Conservation (phyloP, 2,797 vertebrate genomes). For the Taenioides sp. region DNA sequence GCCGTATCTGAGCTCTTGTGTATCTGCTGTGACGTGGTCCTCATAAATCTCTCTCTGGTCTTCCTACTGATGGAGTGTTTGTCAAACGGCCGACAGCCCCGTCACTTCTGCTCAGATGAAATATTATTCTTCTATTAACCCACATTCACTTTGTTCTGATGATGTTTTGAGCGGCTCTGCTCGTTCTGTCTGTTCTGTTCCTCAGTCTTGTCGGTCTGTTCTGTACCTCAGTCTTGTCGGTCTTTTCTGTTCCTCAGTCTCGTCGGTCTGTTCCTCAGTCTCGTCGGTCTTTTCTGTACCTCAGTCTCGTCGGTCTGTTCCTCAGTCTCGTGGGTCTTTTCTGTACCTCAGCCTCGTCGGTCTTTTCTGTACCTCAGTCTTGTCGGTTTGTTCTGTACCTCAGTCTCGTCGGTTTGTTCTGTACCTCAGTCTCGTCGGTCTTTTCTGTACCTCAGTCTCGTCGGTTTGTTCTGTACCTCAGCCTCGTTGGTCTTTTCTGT, state of each 20-base stretch:
- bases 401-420: no score
- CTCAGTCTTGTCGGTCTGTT: no score
- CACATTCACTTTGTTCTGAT: constrained; percentile 20
- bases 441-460: no score
- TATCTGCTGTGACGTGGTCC: constrained; percentile 66
- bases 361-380: constrained; percentile 48
- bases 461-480: no score
- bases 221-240: no score
- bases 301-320: no score
- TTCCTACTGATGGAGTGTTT: constrained; percentile 64
- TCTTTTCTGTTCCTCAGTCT: no score
- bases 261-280: no score
- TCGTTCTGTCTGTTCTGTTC: constrained; percentile 16
- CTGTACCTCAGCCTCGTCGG: not conserved
- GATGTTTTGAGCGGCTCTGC: constrained; percentile 18
- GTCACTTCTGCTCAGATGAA: constrained; percentile 29
- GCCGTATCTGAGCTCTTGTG: no score
- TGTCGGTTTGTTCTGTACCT: constrained; percentile 29
- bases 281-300: no score
- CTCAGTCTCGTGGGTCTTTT: not conserved
- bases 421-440: no score
- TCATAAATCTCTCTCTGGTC: constrained; percentile 75
- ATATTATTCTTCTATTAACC: constrained; percentile 35
- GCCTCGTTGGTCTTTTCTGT: no score
- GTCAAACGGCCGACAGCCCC: constrained; percentile 38